Evolutionary conservation across 23 tunicate species (phyloP), one percentile per base, ranked within the genome.

Genomic region (Halocynthia roretzi): DNA sequence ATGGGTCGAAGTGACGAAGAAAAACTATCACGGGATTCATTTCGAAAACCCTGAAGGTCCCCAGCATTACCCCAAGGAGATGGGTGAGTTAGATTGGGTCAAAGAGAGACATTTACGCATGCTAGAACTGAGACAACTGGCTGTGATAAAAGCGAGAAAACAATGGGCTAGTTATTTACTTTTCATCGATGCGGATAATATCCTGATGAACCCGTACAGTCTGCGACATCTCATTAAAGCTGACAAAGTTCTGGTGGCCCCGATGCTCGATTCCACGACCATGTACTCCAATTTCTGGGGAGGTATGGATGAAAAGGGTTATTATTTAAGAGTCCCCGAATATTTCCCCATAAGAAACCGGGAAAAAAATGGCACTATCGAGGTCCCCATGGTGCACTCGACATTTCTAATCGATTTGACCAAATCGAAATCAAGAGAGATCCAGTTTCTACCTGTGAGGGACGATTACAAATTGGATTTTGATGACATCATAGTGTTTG

Each of bases 401-500:
- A 81, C 87, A 6, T 84, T 80, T 75, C 64, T 94, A 8, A 81
- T 94, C 53, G 90, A 94, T 85, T 51, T 94, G 11, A 84, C 83
- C 5, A 73, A 77, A n/a, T 72, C 54, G 52, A 61, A 81, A 49
- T 78, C 90, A 8, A 21, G 53, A 66, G 61, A 76, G 15, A 18
- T 94, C 18, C 91, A 84, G 53, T 94, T 83, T 81, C 84, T 95
- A 88, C 99, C 99, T 5, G 56, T 83, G 0, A 62, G 73, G 11
- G 54, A 81, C 44, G 86, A 82, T 17, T 94, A 88, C 81, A 57
- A 73, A 10, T 78, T 76, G 14, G 78, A 54, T 11, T 21, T 81
- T 7, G 96, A 94, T 88, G 99, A 94, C 74, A 82, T 94, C n/a
- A 94, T 94, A 20, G 81, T 94, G 8, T 88, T 94, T 72, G 78